These are phyloP conservation scores for Ips typographus DNA, from an alignment of 1,140 invertebrate genomes.

Conservation along the genomic window DNA sequence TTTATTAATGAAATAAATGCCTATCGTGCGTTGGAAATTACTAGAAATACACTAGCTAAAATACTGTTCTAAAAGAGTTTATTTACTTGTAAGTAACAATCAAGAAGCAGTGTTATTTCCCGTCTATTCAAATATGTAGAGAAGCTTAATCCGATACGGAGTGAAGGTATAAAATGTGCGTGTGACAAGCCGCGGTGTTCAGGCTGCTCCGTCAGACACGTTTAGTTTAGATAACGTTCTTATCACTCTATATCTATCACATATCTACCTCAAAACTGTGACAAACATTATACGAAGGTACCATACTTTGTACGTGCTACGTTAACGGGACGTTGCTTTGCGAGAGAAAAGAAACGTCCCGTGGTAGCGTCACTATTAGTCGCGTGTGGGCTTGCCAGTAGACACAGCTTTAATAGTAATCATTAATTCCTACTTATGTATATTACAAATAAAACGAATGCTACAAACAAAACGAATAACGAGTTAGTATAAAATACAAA, in stretches of 20 bases:
- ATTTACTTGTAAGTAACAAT: not conserved
- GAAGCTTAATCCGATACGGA: constrained; percentile 50
- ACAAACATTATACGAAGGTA: constrained; percentile 24
- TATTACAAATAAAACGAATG: constrained; percentile 35
- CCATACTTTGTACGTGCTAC: constrained; percentile 11
- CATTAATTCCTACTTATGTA: constrained; percentile 24
- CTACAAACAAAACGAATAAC: constrained; percentile 32
- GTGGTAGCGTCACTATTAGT: constrained; percentile 12
- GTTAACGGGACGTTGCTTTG: constrained; percentile 8
- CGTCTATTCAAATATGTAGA: constrained; percentile 10
- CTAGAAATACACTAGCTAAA: constrained; percentile 16
- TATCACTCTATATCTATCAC: constrained; percentile 40
- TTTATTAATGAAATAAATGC: constrained; percentile 7
- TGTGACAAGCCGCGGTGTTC: constrained; percentile 39
- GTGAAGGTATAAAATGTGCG: constrained; percentile 50
- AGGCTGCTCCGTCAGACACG: constrained; percentile 39
- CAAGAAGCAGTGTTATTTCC: constrained; percentile 2
- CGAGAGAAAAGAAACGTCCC: constrained; percentile 10
- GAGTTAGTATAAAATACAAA: constrained; percentile 38
- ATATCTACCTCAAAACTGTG: constrained; percentile 31
- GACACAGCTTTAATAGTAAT: constrained; percentile 26
- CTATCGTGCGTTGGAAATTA: not conserved
- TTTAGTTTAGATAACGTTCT: constrained; percentile 31
- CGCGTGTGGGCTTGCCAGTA: constrained; percentile 27
- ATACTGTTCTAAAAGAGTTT: constrained; percentile 15